Conservation (phyloP, 2,797 vertebrate species). For the Typhlichthys subterraneus region DNA sequence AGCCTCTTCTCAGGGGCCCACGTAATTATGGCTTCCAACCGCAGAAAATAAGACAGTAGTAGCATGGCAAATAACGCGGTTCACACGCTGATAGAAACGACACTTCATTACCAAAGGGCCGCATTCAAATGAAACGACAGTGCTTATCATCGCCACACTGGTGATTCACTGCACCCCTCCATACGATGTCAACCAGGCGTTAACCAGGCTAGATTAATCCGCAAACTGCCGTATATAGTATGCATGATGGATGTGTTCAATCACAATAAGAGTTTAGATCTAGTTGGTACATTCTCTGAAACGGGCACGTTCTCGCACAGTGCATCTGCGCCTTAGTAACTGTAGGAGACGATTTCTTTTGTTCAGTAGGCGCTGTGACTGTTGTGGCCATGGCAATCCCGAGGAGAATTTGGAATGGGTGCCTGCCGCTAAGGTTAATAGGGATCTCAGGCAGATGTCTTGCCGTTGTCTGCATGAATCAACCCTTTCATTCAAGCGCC, state of each 20-base stretch:
- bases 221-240: conserved; percentile 13
- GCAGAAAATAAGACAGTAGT: conserved; percentile 59
- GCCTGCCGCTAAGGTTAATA: conserved; percentile 69
- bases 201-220: conserved; percentile 16
- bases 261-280: neutral
- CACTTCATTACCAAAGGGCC: conserved; percentile 44
- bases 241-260: neutral
- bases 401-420: conserved; percentile 64
- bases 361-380: conserved; percentile 38
- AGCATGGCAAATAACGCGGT: conserved; percentile 42
- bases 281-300: too few species aligned
- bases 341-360: conserved; percentile 34
- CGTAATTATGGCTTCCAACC: conserved; percentile 67
- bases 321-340: conserved; percentile 14
- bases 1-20: conserved; percentile 64
- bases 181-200: conserved; percentile 30
- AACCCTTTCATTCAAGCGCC: conserved; percentile 71
- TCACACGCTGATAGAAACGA: conserved; percentile 45
- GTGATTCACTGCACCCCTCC: conserved; percentile 35
- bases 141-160: conserved; percentile 30
- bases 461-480: conserved; percentile 72
- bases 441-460: conserved; percentile 75
- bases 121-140: conserved; percentile 51
- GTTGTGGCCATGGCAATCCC: conserved; percentile 58
- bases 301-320: too few species aligned